Evolutionary conservation across 2,797 vertebrate species (phyloP).

Genomic region (Sciurus carolinensis): DNA sequence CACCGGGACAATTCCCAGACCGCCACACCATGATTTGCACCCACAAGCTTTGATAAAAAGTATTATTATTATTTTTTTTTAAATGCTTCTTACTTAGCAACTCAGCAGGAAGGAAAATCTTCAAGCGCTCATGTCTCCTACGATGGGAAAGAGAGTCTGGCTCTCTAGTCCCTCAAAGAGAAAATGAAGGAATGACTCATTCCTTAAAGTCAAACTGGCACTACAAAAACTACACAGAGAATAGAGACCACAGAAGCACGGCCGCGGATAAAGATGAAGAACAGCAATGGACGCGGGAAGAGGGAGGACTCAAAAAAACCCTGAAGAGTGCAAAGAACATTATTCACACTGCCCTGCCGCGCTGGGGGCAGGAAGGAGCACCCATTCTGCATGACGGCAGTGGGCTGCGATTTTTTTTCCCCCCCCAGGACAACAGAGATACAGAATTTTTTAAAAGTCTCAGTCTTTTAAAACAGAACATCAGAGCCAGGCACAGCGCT

Average conservation of each 20-base stretch:
- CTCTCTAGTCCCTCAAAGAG: background rate
- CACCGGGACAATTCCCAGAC: background rate
- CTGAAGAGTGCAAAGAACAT: background rate
- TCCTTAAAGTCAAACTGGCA: background rate
- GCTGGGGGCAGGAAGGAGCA: background rate
- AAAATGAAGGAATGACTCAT: background rate
- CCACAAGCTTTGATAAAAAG: background rate
- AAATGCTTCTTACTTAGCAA: background rate
- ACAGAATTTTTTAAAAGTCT: background rate
- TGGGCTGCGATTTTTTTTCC: no score
- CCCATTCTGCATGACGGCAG: background rate
- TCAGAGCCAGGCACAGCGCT: no score
- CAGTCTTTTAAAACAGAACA: background rate
- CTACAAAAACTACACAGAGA: background rate
- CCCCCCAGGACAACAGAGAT: background rate
- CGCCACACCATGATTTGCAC: background rate
- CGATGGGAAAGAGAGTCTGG: background rate
- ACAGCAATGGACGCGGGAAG: background rate
- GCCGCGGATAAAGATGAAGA: background rate
- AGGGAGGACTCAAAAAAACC: background rate
- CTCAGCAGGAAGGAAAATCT: constrained; percentile 10
- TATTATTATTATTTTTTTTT: background rate
- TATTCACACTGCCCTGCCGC: rapidly evolving
- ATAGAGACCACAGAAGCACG: background rate
- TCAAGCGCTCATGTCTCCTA: background rate